Evolutionary conservation across 2,797 vertebrate species (phyloP), one percentile per base, ranked within the genome.

Genomic region (Syndactyla subalaris): DNA sequence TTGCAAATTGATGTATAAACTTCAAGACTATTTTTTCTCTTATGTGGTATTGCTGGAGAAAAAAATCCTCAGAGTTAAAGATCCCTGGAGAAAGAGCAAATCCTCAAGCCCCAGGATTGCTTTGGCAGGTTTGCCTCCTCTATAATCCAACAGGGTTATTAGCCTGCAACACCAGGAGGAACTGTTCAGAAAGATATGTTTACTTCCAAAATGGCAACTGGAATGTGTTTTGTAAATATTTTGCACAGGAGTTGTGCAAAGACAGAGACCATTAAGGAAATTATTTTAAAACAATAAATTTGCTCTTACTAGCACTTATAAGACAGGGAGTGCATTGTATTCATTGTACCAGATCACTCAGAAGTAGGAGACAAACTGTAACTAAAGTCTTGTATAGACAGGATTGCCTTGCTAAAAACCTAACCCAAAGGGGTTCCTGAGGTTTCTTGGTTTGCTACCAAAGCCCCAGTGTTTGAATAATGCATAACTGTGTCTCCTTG

Each of bases 381-480:
- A 59, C 17, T 43, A 48, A 41, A 62, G 26, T 20, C 55, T n/a
- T 36, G 18, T 12, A 36, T 85, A 76, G 52, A 36, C 2, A 89
- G 8, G 4, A 58, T 11, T 84, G 54, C 3, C 45, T 66, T 78
- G 32, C 32, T 81, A 46, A 72, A 85, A 93, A 38, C 10, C 34
- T 14, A 75, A 88, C 58, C 36, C 68, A 63, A 85, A 75, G 18
- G 20, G 55, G 48, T 54, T 73, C 34, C 10, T 58, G 23, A 81
- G 54, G 9, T 57, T 91, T 89, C 38, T 89, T 6, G 2, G 30
- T 41, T 73, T 92, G 41, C 66, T 75, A 66, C 70, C 66, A 70
- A 76, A 89, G 75, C n/a, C 52, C 23, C 36, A 19, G 38, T n/a
- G 65, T 81, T 58, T 90, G 68, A 95, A 95, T 95, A 85, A 94